These are phyloP conservation scores for Bombus pascuorum DNA, from an alignment of 1,140 invertebrate genomes.

Conservation along the genomic window DNA sequence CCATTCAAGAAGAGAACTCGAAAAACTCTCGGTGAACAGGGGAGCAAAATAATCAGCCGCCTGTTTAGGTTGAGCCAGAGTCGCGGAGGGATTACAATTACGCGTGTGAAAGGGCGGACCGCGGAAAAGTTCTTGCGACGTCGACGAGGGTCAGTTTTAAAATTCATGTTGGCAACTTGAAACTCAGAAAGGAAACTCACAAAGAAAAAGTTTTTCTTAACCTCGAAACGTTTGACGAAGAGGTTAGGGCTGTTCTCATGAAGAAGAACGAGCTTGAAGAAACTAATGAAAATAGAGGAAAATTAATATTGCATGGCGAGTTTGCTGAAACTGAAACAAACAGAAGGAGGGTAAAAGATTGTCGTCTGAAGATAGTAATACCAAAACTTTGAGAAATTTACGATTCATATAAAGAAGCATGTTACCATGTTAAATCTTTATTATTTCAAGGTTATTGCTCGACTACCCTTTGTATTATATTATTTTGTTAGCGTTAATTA, in stretches of 20 bases:
- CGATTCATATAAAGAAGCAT: background rate
- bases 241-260: background rate
- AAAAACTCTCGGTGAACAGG: background rate
- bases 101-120: constrained; percentile 3
- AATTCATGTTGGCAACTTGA: constrained; percentile 23
- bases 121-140: constrained; percentile 1
- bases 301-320: constrained; percentile 20
- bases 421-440: background rate
- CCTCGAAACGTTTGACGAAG: constrained; percentile 23
- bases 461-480: background rate
- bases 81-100: constrained; percentile 1
- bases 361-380: background rate
- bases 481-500: no score
- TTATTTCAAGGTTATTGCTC: background rate
- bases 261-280: background rate
- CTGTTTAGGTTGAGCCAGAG: constrained; percentile 16
- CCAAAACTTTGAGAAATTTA: background rate
- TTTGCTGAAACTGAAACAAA: background rate
- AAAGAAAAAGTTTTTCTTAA: constrained; percentile 17
- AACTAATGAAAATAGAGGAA: constrained; percentile 26
- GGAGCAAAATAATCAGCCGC: constrained; percentile 17
- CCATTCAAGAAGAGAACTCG: background rate
- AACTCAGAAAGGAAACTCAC: no score
- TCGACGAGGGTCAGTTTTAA: background rate
- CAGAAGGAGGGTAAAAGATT: background rate